phyloP scores from a whole-genome alignment of 35 echinoderm and acorn worm genomes.

The Lytechinus pictus region DNA sequence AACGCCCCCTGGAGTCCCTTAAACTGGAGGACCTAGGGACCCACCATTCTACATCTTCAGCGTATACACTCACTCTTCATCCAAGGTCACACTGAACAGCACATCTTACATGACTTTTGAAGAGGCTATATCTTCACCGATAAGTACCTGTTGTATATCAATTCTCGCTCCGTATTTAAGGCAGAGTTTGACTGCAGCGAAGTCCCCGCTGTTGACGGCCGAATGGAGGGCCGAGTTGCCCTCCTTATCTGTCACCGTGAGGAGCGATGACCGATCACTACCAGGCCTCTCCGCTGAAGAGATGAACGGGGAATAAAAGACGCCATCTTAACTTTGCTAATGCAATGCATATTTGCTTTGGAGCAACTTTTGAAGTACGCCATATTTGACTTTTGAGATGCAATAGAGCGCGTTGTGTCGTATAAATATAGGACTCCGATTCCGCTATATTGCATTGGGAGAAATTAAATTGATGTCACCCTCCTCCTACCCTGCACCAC shows the following conservation, averaged over 20 bases:
- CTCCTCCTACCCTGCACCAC: no score
- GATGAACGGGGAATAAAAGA: background rate
- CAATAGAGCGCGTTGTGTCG: no score
- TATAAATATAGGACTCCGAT: no score
- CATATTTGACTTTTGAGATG: no score
- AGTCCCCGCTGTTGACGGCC: constrained; percentile 86
- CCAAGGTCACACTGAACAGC: background rate
- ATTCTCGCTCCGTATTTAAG: constrained; percentile 85
- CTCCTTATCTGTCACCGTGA: constrained; percentile 83
- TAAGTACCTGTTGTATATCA: constrained; percentile 78
- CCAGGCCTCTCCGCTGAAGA: constrained; percentile 58
- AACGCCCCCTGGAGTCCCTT: no score
- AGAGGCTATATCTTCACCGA: background rate
- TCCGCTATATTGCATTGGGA: no score
- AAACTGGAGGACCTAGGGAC: background rate
- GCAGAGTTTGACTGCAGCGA: constrained; percentile 84
- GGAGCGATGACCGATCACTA: constrained; percentile 40
- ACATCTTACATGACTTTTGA: background rate
- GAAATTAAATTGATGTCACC: no score
- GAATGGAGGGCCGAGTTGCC: constrained; percentile 81
- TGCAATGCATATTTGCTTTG: no score
- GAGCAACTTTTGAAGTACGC: no score
- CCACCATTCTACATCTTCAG: background rate
- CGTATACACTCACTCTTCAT: background rate
- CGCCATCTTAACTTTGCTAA: no score